Evolutionary conservation across 2,888 invertebrate species (phyloP).

Genomic region (Xestia xanthographa): DNA sequence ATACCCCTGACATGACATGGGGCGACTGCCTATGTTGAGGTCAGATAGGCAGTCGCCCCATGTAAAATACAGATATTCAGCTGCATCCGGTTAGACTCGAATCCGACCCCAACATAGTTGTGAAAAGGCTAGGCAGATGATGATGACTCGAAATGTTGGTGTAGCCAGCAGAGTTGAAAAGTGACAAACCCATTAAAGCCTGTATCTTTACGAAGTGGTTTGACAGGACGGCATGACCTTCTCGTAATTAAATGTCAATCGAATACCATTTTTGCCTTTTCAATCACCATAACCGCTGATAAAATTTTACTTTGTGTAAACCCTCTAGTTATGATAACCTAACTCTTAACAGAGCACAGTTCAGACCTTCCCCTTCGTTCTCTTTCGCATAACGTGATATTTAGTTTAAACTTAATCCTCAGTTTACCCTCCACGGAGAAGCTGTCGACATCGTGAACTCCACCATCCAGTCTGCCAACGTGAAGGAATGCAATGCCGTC

Average conservation of each 20-base stretch:
- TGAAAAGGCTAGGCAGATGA: no score
- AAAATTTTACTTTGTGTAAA: background rate
- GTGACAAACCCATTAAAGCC: background rate
- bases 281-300: background rate
- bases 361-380: background rate
- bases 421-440: constrained; percentile 93
- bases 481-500: constrained; percentile 92
- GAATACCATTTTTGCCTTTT: background rate
- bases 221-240: background rate
- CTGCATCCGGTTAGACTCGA: no score
- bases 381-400: constrained; percentile 44
- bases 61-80: no score
- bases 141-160: background rate
- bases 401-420: constrained; percentile 50
- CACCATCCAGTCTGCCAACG: constrained; percentile 94
- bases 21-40: no score
- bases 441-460: constrained; percentile 93
- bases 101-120: no score
- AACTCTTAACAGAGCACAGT: background rate
- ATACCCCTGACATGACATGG: no score
- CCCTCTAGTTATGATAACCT: background rate
- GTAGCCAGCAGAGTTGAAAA: background rate
- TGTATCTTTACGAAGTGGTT: background rate
- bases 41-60: no score
- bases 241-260: background rate